phyloP scores from a whole-genome alignment of 2,797 vertebrate genomes.

The Galago senegalensis region DNA sequence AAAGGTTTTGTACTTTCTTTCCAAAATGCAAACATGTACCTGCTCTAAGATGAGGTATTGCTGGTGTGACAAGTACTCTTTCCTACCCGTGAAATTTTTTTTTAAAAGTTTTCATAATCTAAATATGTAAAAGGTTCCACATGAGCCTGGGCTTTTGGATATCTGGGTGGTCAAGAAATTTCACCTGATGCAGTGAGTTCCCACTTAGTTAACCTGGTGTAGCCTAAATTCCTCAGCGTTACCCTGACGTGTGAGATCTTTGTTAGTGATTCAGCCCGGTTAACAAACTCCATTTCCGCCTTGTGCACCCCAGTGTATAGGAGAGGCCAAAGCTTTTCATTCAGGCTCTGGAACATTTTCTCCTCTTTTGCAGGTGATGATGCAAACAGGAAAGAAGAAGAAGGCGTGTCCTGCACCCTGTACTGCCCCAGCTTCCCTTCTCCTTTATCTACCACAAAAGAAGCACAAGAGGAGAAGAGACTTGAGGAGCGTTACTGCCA shows the following conservation, averaged over 20 bases:
- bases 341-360: slow-evolving; percentile 69
- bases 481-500: neutral
- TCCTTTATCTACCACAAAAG: slow-evolving; percentile 64
- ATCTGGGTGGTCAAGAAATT: slow-evolving; percentile 64
- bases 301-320: slow-evolving; percentile 73
- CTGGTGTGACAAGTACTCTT: neutral
- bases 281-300: slow-evolving; percentile 75
- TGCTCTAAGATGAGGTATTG: neutral
- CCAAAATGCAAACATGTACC: slow-evolving; percentile 53
- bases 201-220: slow-evolving; percentile 61
- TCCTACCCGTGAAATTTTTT: neutral
- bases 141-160: slow-evolving; percentile 62
- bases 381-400: slow-evolving; percentile 78
- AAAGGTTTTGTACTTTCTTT: slow-evolving; percentile 52
- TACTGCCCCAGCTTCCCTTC: slow-evolving; percentile 17
- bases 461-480: neutral
- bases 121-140: slow-evolving; percentile 31
- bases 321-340: slow-evolving; percentile 76
- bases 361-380: slow-evolving; percentile 78
- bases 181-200: slow-evolving; percentile 68
- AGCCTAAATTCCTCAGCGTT: slow-evolving; percentile 54
- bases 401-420: slow-evolving; percentile 51
- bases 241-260: slow-evolving; percentile 69
- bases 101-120: neutral
- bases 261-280: slow-evolving; percentile 69